Evolutionary conservation across 2,888 invertebrate species (phyloP).

Genomic region (Drosophila ezoana): DNA sequence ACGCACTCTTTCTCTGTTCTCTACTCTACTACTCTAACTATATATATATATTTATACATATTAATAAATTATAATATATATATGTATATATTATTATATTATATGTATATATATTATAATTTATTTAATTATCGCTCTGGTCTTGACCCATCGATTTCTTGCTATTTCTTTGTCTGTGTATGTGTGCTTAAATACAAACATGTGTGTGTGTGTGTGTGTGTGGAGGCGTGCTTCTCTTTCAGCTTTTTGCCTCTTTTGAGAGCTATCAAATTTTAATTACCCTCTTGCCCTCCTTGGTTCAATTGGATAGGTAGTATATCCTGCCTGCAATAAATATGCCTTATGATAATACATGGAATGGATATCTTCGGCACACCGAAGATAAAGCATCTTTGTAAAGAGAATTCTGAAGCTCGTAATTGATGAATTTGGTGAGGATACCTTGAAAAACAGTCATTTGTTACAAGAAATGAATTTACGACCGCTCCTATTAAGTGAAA

Average conservation of each 20-base stretch:
- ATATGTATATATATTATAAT: slow-evolving; percentile 1
- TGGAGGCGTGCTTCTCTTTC: not conserved
- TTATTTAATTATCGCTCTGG: not conserved
- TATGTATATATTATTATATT: not conserved
- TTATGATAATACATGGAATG: too few species aligned
- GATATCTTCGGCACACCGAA: too few species aligned
- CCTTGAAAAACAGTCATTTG: too few species aligned
- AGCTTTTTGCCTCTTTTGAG: not conserved
- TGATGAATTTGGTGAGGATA: too few species aligned
- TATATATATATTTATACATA: not conserved
- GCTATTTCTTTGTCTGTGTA: not conserved
- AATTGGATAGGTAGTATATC: not conserved
- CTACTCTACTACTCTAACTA: slow-evolving; percentile 5
- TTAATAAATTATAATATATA: not conserved
- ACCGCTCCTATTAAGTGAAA: too few species aligned
- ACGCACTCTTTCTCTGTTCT: slow-evolving; percentile 22
- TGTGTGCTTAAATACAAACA: not conserved
- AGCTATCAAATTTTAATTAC: not conserved
- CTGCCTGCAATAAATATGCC: too few species aligned
- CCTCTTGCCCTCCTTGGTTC: not conserved
- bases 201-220: not conserved
- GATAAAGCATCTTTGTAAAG: too few species aligned
- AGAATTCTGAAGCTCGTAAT: too few species aligned
- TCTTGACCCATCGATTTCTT: slow-evolving; percentile 10
- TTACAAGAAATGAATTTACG: too few species aligned